These are phyloP conservation scores for Fregetta grallaria DNA, from an alignment of 2,113 vertebrate species.

Conservation along the genomic window DNA sequence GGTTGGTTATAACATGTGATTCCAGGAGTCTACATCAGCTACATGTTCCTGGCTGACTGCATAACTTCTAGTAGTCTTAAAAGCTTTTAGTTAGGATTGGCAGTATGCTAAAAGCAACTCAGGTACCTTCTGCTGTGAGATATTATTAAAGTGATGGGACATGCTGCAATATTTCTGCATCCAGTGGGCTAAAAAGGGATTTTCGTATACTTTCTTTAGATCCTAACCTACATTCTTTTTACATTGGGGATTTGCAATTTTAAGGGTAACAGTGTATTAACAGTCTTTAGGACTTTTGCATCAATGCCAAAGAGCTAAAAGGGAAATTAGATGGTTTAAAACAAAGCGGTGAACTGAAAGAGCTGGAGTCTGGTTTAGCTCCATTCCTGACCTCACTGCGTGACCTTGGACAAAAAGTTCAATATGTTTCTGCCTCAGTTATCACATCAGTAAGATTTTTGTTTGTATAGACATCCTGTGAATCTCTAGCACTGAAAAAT, in stretches of 20 bases:
- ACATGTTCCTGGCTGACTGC: background rate
- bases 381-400: background rate
- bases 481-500: background rate
- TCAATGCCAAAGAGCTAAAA: background rate
- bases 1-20: background rate
- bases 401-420: slow-evolving; percentile 53
- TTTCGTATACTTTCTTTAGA: background rate
- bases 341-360: slow-evolving; percentile 5
- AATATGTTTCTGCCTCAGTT: slow-evolving; percentile 58
- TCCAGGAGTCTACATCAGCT: background rate
- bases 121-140: background rate
- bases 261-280: background rate
- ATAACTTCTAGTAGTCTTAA: background rate
- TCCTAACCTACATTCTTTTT: background rate
- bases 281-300: background rate
- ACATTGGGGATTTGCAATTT: background rate
- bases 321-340: background rate
- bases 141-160: background rate
- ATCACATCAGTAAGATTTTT: slow-evolving; percentile 15
- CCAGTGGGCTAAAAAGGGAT: background rate
- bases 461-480: background rate
- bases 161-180: background rate
- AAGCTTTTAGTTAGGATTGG: background rate
- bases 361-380: slow-evolving; percentile 19
- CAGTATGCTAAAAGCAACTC: background rate